phyloP scores from a whole-genome alignment of 2,113 vertebrate species.

The Ptychochromis oligacanthus region DNA sequence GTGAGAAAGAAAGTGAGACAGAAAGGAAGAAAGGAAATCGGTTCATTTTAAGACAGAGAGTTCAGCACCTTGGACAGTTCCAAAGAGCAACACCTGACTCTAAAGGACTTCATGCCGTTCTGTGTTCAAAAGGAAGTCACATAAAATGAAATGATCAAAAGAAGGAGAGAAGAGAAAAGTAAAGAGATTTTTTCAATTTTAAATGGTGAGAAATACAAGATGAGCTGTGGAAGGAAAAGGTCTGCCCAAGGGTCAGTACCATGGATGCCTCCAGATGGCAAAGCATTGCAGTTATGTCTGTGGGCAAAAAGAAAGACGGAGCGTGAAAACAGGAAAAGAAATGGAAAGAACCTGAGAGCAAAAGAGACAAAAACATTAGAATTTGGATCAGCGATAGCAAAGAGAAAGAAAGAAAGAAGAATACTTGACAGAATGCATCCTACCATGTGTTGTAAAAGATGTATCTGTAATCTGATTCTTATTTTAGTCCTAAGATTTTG shows the following conservation, averaged over 20 bases:
- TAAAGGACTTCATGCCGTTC: not conserved
- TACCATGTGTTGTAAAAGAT: not conserved
- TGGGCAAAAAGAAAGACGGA: not conserved
- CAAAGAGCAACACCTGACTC: not conserved
- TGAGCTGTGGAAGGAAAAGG: not conserved
- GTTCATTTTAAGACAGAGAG: too few species aligned
- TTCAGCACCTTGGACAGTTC: constrained; percentile 39
- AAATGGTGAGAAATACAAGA: not conserved
- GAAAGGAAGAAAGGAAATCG: too few species aligned
- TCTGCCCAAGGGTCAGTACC: constrained; percentile 22
- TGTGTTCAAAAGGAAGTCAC: not conserved
- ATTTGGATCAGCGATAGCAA: not conserved
- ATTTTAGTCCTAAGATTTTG: not conserved
- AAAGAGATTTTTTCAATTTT: not conserved
- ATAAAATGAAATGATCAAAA: not conserved
- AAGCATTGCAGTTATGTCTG: not conserved
- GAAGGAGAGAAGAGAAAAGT: not conserved
- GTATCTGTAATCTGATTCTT: not conserved
- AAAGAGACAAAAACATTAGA: not conserved
- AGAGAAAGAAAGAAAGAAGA: not conserved
- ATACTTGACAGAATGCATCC: not conserved
- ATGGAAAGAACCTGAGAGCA: not conserved
- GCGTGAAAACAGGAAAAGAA: not conserved
- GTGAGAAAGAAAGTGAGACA: too few species aligned
- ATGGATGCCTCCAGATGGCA: constrained; percentile 13